Conservation (phyloP, 2,797 vertebrate genomes). For the Acrocephalus scirpaceus region DNA sequence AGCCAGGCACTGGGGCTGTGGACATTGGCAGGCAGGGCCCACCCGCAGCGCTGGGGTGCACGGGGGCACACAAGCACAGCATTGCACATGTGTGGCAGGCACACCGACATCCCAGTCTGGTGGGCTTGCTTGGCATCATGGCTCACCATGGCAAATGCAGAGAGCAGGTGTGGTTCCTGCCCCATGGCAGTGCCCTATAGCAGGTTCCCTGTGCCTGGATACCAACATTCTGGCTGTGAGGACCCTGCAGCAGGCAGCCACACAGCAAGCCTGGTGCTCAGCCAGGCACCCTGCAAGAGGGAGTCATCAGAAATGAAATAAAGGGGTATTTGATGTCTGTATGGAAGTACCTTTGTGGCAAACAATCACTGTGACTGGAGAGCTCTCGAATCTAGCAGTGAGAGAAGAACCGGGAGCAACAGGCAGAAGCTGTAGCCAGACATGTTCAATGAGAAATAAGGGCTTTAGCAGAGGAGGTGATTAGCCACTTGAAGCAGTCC, state of each 20-base stretch:
- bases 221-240: accelerated
- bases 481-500: not conserved
- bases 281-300: not conserved
- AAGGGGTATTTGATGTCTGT: not conserved
- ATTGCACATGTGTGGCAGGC: accelerated
- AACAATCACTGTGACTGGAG: not conserved
- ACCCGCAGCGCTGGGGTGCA: accelerated
- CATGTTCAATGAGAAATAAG: not conserved
- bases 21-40: not conserved
- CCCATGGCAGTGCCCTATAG: not conserved
- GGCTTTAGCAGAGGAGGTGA: not conserved
- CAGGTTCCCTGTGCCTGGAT: not conserved
- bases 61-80: accelerated
- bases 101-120: not conserved
- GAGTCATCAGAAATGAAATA: not conserved
- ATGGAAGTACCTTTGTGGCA: not conserved
- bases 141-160: not conserved
- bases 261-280: not conserved
- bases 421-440: slow-evolving; percentile 19
- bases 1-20: not conserved
- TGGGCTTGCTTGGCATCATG: not conserved
- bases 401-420: not conserved
- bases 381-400: not conserved
- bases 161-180: not conserved
- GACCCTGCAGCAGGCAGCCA: not conserved